Conservation (phyloP, 2,888 invertebrate species). For the Erebia aethiops region DNA sequence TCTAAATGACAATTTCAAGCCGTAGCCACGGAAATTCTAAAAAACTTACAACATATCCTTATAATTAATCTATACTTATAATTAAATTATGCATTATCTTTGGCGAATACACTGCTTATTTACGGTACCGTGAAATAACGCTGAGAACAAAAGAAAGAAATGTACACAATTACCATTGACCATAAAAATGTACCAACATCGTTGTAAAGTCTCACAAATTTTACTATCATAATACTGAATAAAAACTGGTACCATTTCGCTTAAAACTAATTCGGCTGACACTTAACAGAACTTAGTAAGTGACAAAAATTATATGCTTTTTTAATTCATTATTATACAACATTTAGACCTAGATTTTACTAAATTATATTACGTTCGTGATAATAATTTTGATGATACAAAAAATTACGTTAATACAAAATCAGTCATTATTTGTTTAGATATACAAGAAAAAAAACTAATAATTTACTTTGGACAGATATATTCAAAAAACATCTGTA, state of each 20-base stretch:
- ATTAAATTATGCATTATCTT: slow-evolving; percentile 80
- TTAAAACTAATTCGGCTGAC: slow-evolving; percentile 51
- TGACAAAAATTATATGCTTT: background rate
- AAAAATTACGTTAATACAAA: too few species aligned
- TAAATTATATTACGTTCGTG: too few species aligned
- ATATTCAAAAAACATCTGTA: too few species aligned
- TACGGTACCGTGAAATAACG: slow-evolving; percentile 65
- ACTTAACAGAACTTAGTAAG: slow-evolving; percentile 17
- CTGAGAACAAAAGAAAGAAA: slow-evolving; percentile 51
- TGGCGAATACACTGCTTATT: slow-evolving; percentile 77
- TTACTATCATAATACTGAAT: slow-evolving; percentile 75
- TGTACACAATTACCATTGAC: slow-evolving; percentile 39
- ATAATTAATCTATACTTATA: slow-evolving; percentile 53
- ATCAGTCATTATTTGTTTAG: too few species aligned
- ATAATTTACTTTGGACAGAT: too few species aligned
- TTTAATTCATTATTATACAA: background rate
- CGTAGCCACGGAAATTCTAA: slow-evolving; percentile 38
- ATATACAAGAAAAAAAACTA: too few species aligned
- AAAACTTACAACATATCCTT: slow-evolving; percentile 35
- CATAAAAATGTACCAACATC: slow-evolving; percentile 68
- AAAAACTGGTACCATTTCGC: slow-evolving; percentile 70
- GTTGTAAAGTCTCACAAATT: slow-evolving; percentile 80
- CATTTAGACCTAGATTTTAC: too few species aligned
- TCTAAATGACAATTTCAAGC: slow-evolving; percentile 25
- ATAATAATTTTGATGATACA: too few species aligned